Conservation (phyloP, 2,888 invertebrate genomes). For the Carabus problematicus region DNA sequence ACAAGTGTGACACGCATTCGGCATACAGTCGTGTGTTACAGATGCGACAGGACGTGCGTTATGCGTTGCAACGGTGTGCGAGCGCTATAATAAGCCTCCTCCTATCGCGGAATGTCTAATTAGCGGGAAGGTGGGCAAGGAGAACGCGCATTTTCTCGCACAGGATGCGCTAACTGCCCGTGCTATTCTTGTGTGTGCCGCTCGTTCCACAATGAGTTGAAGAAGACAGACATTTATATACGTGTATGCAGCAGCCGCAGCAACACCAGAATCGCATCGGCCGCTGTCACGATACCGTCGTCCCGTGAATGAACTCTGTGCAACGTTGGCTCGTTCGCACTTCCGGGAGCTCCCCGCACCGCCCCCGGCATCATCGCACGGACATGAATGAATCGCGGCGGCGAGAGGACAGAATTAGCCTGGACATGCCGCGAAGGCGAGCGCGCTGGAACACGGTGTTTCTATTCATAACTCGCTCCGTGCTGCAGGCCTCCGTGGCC, state of each 20-base stretch:
- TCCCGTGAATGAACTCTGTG: constrained; percentile 12
- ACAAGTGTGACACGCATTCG: constrained; percentile 18
- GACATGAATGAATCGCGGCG: constrained; percentile 11
- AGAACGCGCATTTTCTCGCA: constrained; percentile 15
- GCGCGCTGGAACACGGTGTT: constrained; percentile 21
- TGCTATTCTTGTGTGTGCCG: constrained; percentile 31
- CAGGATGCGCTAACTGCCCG: constrained; percentile 37
- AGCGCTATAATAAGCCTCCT: constrained; percentile 36
- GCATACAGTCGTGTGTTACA: neutral
- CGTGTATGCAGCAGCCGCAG: neutral
- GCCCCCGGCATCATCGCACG: constrained; percentile 8
- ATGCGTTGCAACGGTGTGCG: constrained; percentile 9
- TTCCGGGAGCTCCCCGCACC: constrained; percentile 11
- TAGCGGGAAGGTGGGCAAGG: constrained; percentile 30
- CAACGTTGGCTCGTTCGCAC: constrained; percentile 14
- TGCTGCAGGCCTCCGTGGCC: constrained; percentile 6
- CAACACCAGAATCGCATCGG: neutral
- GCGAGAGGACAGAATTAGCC: constrained; percentile 13
- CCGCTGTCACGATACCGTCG: constrained; percentile 1
- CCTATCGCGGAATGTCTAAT: constrained; percentile 36
- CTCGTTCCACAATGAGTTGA: constrained; percentile 10
- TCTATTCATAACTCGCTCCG: constrained; percentile 31
- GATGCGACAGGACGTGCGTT: constrained; percentile 12
- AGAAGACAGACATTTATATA: constrained; percentile 5
- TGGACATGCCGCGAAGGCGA: constrained; percentile 11